Percentiles rank a stretch among this genome's conserved stretches.
phyloP scores from a whole-genome alignment of 2,113 vertebrate genomes.

The Rhipidura dahli region DNA sequence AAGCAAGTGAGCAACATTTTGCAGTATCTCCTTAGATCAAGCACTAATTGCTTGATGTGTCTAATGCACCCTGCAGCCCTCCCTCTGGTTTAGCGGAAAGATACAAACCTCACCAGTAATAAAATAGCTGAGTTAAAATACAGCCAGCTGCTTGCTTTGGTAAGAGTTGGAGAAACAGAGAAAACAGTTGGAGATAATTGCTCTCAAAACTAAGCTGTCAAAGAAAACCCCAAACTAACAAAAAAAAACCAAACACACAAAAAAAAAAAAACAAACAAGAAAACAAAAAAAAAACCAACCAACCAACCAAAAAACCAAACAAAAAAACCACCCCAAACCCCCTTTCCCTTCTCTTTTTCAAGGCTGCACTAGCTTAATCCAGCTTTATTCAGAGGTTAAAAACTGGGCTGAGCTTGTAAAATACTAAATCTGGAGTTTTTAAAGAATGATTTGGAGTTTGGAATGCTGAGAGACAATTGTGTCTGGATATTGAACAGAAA shows the following conservation, averaged over 20 bases:
- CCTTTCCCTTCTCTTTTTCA: not conserved
- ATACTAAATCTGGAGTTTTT: not conserved
- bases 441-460: not conserved
- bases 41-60: constrained; percentile 3
- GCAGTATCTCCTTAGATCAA: not conserved
- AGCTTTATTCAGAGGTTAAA: not conserved
- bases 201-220: not conserved
- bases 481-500: not conserved
- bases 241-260: not conserved
- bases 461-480: not conserved
- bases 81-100: not conserved
- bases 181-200: not conserved
- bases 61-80: not conserved
- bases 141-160: not conserved
- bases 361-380: not conserved
- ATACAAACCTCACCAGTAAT: not conserved
- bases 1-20: not conserved
- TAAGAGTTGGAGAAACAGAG: not conserved
- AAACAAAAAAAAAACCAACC: not conserved
- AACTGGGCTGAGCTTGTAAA: not conserved
- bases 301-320: not conserved
- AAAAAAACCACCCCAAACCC: not conserved
- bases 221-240: not conserved
- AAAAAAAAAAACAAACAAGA: not conserved
- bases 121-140: not conserved